These are phyloP conservation scores for Plagiodera versicolora DNA, from an alignment of 2,888 invertebrate genomes.

Conservation along the genomic window DNA sequence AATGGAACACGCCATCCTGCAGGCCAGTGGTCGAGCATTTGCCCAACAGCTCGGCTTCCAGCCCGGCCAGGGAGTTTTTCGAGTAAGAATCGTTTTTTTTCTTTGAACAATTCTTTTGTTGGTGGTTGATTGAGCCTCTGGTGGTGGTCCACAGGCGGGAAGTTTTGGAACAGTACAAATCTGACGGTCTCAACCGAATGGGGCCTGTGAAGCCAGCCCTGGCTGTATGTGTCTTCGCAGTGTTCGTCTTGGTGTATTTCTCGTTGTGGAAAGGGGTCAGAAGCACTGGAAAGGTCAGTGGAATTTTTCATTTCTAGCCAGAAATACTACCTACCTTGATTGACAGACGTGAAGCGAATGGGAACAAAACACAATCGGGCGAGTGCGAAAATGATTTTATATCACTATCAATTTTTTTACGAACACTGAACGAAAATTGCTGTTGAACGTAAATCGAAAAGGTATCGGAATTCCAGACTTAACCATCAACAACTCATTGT, in stretches of 20 bases:
- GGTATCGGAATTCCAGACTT: no score
- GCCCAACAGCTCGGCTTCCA: slow-evolving; percentile 63
- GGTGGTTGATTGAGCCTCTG: not conserved
- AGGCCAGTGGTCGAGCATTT: slow-evolving; percentile 59
- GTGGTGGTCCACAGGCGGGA: slow-evolving; percentile 71
- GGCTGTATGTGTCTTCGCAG: slow-evolving; percentile 86
- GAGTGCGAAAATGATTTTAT: no score
- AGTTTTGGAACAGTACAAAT: slow-evolving; percentile 81
- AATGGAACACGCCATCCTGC: slow-evolving; percentile 84
- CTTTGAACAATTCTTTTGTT: no score
- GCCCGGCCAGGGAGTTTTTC: slow-evolving; percentile 87
- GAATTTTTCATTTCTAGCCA: no score
- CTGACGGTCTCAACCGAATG: slow-evolving; percentile 82
- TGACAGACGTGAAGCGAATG: no score
- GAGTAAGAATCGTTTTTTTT: slow-evolving; percentile 74
- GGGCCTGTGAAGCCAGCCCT: slow-evolving; percentile 88
- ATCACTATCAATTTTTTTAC: no score
- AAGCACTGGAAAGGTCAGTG: slow-evolving; percentile 85
- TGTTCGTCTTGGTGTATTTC: slow-evolving; percentile 93
- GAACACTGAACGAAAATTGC: no score
- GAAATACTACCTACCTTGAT: no score
- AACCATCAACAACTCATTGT: no score
- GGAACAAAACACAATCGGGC: no score
- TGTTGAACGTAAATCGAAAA: no score
- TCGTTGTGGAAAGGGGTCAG: slow-evolving; percentile 94